Percentiles rank a stretch among this genome's conserved stretches.
Conservation (phyloP, 2,113 vertebrate genomes). For the Lepisosteus osseus region DNA sequence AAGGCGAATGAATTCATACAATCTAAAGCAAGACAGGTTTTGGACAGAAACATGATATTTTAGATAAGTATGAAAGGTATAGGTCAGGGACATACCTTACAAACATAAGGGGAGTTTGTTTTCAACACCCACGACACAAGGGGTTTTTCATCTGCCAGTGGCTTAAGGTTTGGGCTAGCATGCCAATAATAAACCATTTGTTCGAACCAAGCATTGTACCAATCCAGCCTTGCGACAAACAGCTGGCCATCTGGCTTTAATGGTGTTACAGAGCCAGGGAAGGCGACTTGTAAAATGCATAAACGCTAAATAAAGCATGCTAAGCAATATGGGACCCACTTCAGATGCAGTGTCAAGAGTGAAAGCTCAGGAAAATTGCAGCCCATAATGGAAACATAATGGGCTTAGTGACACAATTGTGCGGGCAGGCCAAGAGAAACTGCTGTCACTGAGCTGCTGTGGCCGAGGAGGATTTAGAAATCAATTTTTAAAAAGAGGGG, state of each 20-base stretch:
- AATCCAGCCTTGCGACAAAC: too few relatives aligned
- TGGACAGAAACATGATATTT: too few relatives aligned
- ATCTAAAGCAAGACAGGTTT: too few relatives aligned
- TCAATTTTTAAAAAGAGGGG: not conserved
- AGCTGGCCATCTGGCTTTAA: slow-evolving; percentile 43
- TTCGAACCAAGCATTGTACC: too few relatives aligned
- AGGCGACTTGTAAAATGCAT: slow-evolving; percentile 40
- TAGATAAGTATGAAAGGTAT: too few relatives aligned
- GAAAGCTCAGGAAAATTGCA: slow-evolving; percentile 66
- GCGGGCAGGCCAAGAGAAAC: slow-evolving; percentile 49
- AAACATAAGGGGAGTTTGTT: too few relatives aligned
- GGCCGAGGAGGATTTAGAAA: slow-evolving; percentile 50
- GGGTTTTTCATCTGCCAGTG: too few relatives aligned
- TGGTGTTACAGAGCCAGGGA: slow-evolving; percentile 37
- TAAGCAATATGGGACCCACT: slow-evolving; percentile 30
- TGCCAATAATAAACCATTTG: too few relatives aligned
- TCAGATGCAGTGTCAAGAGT: slow-evolving; percentile 63
- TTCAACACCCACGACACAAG: too few relatives aligned
- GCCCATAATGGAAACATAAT: slow-evolving; percentile 73
- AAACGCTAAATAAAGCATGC: slow-evolving; percentile 42
- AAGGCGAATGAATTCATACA: too few relatives aligned
- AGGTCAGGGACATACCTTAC: too few relatives aligned
- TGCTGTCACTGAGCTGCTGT: slow-evolving; percentile 52
- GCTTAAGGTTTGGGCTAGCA: too few relatives aligned
- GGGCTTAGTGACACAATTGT: slow-evolving; percentile 70